Evolutionary conservation across 2,113 vertebrate genomes (phyloP).

Genomic region (Gambusia affinis): DNA sequence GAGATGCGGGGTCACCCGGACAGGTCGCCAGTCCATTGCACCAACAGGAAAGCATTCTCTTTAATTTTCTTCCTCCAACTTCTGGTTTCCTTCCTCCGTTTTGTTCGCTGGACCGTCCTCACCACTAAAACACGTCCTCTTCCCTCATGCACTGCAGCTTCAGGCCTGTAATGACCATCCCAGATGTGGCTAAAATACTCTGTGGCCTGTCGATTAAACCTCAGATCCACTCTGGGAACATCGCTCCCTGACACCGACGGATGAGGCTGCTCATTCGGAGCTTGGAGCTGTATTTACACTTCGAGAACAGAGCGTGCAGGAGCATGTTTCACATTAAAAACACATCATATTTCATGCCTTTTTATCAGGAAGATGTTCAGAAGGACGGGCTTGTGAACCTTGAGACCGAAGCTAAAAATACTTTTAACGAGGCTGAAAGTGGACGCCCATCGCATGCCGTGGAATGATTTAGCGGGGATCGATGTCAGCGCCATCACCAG

Average conservation of each 20-base stretch:
- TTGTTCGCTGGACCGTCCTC: conserved; percentile 16
- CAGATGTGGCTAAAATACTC: conserved; percentile 75
- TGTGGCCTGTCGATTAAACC: conserved; percentile 62
- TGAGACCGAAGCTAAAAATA: conserved; percentile 71
- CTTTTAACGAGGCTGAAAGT: conserved; percentile 51
- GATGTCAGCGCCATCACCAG: conserved; percentile 47
- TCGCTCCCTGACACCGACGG: conserved; percentile 46
- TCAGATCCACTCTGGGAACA: conserved; percentile 52
- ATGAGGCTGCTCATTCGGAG: conserved; percentile 37
- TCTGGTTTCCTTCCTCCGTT: conserved; percentile 29
- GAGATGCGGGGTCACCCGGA: no score
- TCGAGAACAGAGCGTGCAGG: conserved; percentile 30
- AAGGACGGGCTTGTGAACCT: conserved; percentile 35
- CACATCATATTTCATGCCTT: conserved; percentile 74
- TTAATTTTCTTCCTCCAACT: conserved; percentile 24
- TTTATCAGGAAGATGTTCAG: conserved; percentile 75
- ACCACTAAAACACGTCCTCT: conserved; percentile 44
- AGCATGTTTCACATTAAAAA: conserved; percentile 70
- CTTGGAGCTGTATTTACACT: conserved; percentile 48
- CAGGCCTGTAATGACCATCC: conserved; percentile 54
- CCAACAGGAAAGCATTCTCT: background rate
- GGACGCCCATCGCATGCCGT: conserved; percentile 66
- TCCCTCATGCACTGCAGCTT: conserved; percentile 27
- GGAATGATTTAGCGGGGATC: conserved; percentile 66
- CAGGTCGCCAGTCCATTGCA: background rate